Evolutionary conservation across 1,140 invertebrate species (phyloP).

Genomic region (Drosophila pseudoananassae): DNA sequence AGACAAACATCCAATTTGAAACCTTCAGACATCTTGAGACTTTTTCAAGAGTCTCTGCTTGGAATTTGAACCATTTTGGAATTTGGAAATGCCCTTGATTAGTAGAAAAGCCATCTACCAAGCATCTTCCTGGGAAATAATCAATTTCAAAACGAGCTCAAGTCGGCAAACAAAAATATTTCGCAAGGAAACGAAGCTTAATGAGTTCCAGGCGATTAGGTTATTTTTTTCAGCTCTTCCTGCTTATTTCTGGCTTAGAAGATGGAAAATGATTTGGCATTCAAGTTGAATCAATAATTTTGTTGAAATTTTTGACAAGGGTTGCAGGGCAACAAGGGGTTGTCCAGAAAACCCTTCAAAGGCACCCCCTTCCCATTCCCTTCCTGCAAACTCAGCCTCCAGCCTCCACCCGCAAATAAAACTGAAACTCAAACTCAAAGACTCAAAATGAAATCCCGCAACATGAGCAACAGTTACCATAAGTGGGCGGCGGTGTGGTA

Average conservation of each 20-base stretch:
- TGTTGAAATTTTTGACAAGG: conserved; percentile 56
- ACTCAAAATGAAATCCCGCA: conserved; percentile 14
- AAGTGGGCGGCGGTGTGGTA: conserved; percentile 9
- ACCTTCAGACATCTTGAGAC: conserved; percentile 4
- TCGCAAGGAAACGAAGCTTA: conserved; percentile 23
- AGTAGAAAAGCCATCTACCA: neutral
- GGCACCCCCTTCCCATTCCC: neutral
- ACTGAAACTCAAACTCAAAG: neutral
- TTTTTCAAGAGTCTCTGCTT: neutral
- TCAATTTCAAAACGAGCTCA: conserved; percentile 1
- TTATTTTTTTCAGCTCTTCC: neutral
- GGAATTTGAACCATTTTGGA: conserved; percentile 1
- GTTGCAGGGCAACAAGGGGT: conserved; percentile 9
- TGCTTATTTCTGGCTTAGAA: neutral
- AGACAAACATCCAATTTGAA: neutral
- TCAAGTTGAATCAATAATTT: conserved; percentile 47
- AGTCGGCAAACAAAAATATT: conserved; percentile 17
- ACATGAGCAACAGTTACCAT: conserved; percentile 47
- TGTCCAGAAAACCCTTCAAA: conserved; percentile 13
- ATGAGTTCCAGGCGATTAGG: conserved; percentile 46
- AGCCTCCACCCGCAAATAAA: too few species aligned
- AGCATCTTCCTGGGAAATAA: neutral
- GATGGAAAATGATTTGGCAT: conserved; percentile 26
- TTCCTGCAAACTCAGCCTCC: too few species aligned
- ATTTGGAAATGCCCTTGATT: conserved; percentile 5